These are phyloP conservation scores for Temnothorax longispinosus DNA, from an alignment of 1,140 invertebrate genomes.

Conservation along the genomic window DNA sequence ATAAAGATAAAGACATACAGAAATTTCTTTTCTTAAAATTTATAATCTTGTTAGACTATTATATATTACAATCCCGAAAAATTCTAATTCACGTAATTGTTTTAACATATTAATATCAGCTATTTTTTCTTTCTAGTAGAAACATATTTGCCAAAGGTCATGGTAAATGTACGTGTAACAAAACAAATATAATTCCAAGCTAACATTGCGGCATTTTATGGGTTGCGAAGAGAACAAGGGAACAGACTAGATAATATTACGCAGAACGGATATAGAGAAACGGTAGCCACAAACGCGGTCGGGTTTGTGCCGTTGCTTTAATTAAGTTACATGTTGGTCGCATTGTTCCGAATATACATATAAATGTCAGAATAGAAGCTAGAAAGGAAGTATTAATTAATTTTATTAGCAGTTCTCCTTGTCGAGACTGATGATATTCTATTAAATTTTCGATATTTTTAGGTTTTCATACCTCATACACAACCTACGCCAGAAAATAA, in stretches of 20 bases:
- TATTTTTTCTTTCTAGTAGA: slow-evolving; percentile 28
- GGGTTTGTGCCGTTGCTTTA: slow-evolving; percentile 85
- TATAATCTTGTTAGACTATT: not conserved
- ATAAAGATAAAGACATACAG: not conserved
- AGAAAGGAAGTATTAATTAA: slow-evolving; percentile 82
- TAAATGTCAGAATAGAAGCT: slow-evolving; percentile 83
- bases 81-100: not conserved
- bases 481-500: not conserved
- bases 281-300: slow-evolving; percentile 83
- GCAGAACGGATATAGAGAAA: slow-evolving; percentile 80
- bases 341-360: slow-evolving; percentile 81
- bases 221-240: slow-evolving; percentile 71
- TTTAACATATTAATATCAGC: not conserved
- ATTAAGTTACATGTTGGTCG: slow-evolving; percentile 85
- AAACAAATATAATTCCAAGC: slow-evolving; percentile 83
- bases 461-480: not conserved
- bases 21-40: not conserved
- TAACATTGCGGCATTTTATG: slow-evolving; percentile 78
- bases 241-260: slow-evolving; percentile 84
- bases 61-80: no score
- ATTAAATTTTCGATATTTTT: not conserved
- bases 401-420: slow-evolving; percentile 75
- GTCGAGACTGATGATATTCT: not conserved
- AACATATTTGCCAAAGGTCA: slow-evolving; percentile 68
- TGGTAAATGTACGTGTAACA: slow-evolving; percentile 70